Conservation (phyloP, 2,888 invertebrate species). For the Dicycla oo region DNA sequence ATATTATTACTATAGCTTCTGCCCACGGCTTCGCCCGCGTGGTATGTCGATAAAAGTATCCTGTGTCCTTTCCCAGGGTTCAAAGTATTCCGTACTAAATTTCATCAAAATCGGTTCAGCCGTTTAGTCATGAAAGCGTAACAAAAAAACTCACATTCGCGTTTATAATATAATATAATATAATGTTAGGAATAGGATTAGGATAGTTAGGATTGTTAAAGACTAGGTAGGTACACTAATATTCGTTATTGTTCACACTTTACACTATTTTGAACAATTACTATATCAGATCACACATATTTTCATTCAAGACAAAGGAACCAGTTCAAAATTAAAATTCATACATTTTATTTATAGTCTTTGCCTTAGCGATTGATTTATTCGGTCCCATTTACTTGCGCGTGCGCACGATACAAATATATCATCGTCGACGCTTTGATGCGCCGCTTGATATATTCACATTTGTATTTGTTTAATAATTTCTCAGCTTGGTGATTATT, state of each 20-base stretch:
- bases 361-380: constrained; percentile 77
- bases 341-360: constrained; percentile 63
- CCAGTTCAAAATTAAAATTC: neutral
- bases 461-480: constrained; percentile 73
- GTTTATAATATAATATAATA: no score
- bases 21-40: no score
- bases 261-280: neutral
- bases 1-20: no score
- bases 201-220: no score
- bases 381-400: constrained; percentile 76
- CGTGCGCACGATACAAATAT: constrained; percentile 79
- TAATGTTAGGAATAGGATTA: no score
- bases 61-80: no score
- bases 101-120: no score
- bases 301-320: neutral
- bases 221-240: neutral
- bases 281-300: neutral
- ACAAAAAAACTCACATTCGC: no score
- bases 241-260: neutral
- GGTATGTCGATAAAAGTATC: no score
- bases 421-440: constrained; percentile 76
- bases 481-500: constrained; percentile 60
- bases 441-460: constrained; percentile 73
- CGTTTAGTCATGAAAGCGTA: no score
- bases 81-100: no score